These are phyloP conservation scores for Torymus tubicola DNA, from an alignment of 2,888 invertebrate genomes.

Conservation along the genomic window DNA sequence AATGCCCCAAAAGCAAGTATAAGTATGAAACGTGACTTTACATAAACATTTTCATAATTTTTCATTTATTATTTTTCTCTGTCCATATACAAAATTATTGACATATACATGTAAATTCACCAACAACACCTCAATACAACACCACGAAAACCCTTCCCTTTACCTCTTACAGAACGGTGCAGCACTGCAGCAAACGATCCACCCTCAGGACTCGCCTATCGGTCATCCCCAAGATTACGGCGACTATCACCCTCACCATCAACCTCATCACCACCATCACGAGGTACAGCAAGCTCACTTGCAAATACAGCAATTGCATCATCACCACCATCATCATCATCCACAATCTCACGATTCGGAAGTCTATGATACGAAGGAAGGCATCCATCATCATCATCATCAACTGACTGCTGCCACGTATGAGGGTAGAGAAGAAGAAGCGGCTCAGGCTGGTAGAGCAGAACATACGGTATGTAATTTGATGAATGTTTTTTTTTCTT, in stretches of 20 bases:
- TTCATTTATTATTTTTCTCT: no score
- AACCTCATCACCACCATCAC: constrained; percentile 59
- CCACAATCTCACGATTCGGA: constrained; percentile 31
- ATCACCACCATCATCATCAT: constrained; percentile 58
- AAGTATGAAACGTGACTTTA: no score
- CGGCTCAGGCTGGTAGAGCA: constrained; percentile 38
- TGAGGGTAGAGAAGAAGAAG: constrained; percentile 50
- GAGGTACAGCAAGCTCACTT: constrained; percentile 29
- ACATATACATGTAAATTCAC: no score
- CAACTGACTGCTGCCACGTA: constrained; percentile 18
- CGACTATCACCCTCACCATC: constrained; percentile 62
- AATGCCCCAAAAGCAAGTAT: no score
- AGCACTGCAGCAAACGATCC: constrained; percentile 77
- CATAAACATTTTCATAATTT: no score
- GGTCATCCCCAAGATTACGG: constrained; percentile 57
- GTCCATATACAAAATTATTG: no score
- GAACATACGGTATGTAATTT: constrained; percentile 48
- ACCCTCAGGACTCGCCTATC: constrained; percentile 73
- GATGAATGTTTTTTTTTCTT: no score
- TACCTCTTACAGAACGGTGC: constrained; percentile 49
- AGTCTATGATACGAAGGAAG: constrained; percentile 48
- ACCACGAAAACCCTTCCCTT: no score
- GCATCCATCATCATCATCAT: constrained; percentile 39
- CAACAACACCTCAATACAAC: no score
- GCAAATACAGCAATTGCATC: constrained; percentile 59